A percentile compares a stretch with the other conserved stretches of the same genome.
These are phyloP conservation scores for Panthera uncia DNA, from an alignment of 2,113 vertebrate genomes.

Conservation along the genomic window DNA sequence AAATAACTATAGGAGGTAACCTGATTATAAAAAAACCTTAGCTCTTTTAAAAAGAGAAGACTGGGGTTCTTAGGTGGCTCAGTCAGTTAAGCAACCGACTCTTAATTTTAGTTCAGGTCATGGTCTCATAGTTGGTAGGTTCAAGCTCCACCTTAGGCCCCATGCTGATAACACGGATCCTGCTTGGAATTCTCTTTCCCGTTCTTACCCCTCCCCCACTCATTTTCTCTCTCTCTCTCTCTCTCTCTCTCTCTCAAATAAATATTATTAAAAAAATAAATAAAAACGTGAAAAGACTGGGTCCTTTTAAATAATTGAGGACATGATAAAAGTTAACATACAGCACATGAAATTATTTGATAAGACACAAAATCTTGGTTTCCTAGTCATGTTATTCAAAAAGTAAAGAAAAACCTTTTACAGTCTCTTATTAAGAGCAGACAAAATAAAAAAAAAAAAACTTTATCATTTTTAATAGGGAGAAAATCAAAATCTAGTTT, in stretches of 20 bases:
- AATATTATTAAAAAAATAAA: too few relatives aligned
- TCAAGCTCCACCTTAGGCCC: too few relatives aligned
- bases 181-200: too few relatives aligned
- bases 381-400: not conserved
- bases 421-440: not conserved
- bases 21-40: not conserved
- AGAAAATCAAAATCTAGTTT: not conserved
- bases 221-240: too few relatives aligned
- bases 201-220: too few relatives aligned
- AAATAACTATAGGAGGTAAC: not conserved
- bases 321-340: not conserved
- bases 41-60: slow-evolving; percentile 21
- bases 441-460: not conserved
- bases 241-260: too few relatives aligned
- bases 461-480: not conserved
- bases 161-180: too few relatives aligned
- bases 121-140: too few relatives aligned
- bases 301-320: not conserved
- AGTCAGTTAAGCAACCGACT: too few relatives aligned
- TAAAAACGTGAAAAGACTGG: not conserved
- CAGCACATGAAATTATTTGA: not conserved
- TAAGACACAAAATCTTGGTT: not conserved
- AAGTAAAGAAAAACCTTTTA: not conserved
- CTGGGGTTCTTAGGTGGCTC: too few relatives aligned
- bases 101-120: too few relatives aligned